Evolutionary conservation across 1,140 invertebrate species (phyloP).

Genomic region (Elymnias hypermnestra): DNA sequence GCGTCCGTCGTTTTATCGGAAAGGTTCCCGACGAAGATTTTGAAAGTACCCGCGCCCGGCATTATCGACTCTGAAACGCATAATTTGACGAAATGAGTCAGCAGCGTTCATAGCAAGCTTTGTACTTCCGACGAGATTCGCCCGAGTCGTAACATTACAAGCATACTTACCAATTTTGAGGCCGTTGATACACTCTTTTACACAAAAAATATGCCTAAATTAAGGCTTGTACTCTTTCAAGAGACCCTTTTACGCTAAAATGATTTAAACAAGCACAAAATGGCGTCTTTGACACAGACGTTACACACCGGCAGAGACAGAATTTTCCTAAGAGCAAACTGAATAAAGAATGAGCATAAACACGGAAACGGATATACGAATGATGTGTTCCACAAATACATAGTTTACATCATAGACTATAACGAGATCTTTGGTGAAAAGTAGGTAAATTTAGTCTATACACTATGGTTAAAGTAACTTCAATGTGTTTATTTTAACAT

Average conservation of each 20-base stretch:
- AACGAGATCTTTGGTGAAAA: too few species aligned
- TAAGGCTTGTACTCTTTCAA: slow-evolving; percentile 22
- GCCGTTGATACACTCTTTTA: slow-evolving; percentile 24
- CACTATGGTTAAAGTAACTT: too few species aligned
- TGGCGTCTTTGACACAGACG: slow-evolving; percentile 34
- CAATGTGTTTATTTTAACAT: too few species aligned
- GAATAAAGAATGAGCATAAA: not conserved
- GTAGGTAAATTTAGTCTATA: too few species aligned
- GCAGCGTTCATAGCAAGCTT: slow-evolving; percentile 56
- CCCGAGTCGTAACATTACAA: slow-evolving; percentile 2
- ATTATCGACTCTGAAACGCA: slow-evolving; percentile 79
- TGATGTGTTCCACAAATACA: too few species aligned
- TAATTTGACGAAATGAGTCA: slow-evolving; percentile 72
- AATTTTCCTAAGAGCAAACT: not conserved
- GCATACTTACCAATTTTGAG: slow-evolving; percentile 41
- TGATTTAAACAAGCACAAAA: slow-evolving; percentile 34
- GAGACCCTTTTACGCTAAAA: slow-evolving; percentile 20
- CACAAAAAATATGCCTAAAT: slow-evolving; percentile 23
- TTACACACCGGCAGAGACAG: too few species aligned
- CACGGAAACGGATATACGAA: slow-evolving; percentile 5
- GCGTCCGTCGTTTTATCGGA: slow-evolving; percentile 91
- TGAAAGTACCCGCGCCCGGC: slow-evolving; percentile 93
- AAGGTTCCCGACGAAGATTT: slow-evolving; percentile 97
- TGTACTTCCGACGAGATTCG: slow-evolving; percentile 33
- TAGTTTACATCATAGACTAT: too few species aligned